Conservation (phyloP, 2,797 vertebrate genomes). For the Babyrousa celebensis region DNA sequence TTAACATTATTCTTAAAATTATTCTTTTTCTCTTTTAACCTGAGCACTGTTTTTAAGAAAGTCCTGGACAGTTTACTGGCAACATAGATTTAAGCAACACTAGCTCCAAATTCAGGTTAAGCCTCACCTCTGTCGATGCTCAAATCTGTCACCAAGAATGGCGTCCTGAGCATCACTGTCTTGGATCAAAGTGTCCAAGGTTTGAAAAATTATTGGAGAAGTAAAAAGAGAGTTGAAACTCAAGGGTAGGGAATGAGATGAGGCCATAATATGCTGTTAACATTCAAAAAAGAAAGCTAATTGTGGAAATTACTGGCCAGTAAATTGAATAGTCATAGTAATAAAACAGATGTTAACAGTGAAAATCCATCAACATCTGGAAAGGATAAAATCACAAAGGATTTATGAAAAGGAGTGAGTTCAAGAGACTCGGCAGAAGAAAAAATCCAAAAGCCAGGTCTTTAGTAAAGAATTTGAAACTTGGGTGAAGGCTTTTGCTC, state of each 20-base stretch:
- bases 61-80: not conserved
- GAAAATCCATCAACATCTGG: constrained; percentile 83
- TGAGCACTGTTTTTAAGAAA: not conserved
- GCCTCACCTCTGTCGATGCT: not conserved
- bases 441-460: constrained; percentile 73
- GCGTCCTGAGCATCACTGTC: not conserved
- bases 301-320: constrained; percentile 77
- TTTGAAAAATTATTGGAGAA: not conserved
- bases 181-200: not conserved
- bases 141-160: not conserved
- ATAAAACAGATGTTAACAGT: constrained; percentile 82
- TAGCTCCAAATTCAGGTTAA: not conserved
- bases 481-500: constrained; percentile 63
- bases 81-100: not conserved
- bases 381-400: constrained; percentile 80
- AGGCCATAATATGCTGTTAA: constrained; percentile 53
- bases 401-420: constrained; percentile 82
- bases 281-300: constrained; percentile 80
- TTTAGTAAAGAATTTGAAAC: constrained; percentile 74
- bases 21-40: constrained; percentile 10
- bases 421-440: constrained; percentile 77
- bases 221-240: constrained; percentile 55
- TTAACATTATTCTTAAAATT: not conserved
- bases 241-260: constrained; percentile 51
- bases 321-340: constrained; percentile 70